These are phyloP conservation scores for Papilio protenor DNA, from an alignment of 2,888 invertebrate genomes.

Conservation along the genomic window DNA sequence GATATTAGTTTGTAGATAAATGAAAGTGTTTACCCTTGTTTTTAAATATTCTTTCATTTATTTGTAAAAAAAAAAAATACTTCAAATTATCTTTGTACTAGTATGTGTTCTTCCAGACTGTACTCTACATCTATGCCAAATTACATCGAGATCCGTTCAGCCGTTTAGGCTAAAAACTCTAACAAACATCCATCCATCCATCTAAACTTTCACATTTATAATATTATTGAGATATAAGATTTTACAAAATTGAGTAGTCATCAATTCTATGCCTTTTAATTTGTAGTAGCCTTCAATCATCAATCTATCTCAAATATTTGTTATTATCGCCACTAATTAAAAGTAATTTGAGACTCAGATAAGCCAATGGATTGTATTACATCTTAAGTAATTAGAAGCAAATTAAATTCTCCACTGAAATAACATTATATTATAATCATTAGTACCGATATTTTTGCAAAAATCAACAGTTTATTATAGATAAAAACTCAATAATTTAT, in stretches of 20 bases:
- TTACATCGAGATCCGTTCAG: no score
- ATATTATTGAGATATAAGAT: no score
- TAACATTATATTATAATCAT: not conserved
- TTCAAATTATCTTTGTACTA: not conserved
- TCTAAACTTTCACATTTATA: no score
- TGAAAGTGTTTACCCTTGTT: no score
- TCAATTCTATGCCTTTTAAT: not conserved
- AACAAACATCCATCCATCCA: no score
- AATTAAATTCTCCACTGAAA: not conserved
- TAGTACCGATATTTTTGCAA: not conserved
- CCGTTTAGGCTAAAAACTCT: no score
- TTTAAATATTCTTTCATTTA: not conserved
- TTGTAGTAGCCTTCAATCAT: constrained; percentile 5
- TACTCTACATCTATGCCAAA: no score
- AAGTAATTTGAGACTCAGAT: constrained; percentile 12
- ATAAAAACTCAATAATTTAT: no score
- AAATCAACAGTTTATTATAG: not conserved
- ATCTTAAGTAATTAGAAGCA: not conserved
- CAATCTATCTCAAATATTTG: not conserved
- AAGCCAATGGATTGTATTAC: not conserved
- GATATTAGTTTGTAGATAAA: no score
- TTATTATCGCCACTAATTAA: constrained; percentile 11
- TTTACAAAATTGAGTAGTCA: not conserved
- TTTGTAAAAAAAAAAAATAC: not conserved
- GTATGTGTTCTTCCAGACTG: no score